Conservation (phyloP, 2,113 vertebrate species). For the Centropristis striata region DNA sequence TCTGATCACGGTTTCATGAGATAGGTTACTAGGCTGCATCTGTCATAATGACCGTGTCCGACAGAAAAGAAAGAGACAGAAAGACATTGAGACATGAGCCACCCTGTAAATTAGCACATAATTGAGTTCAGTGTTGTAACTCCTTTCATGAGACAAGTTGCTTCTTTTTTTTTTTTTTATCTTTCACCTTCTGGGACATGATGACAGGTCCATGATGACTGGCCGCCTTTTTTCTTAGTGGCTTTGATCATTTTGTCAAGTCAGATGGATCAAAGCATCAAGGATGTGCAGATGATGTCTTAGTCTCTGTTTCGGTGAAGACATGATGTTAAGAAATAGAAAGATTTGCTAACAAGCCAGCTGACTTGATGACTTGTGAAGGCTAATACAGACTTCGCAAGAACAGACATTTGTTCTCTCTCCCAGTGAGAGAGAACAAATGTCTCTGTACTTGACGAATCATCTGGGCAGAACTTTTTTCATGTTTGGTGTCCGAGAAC, state of each 20-base stretch:
- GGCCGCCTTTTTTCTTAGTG: conserved; percentile 12
- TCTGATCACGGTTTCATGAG: not conserved
- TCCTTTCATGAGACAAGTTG: conserved; percentile 31
- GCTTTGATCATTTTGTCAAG: conserved; percentile 58
- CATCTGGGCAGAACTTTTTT: too few species aligned
- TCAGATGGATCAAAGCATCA: conserved; percentile 48
- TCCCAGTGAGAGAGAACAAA: too few species aligned
- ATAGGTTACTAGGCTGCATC: not conserved
- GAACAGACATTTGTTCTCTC: too few species aligned
- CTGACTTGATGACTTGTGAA: not conserved
- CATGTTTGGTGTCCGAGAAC: too few species aligned
- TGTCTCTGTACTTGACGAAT: too few species aligned
- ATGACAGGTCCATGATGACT: conserved; percentile 26
- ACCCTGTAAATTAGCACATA: conserved; percentile 24
- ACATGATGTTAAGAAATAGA: not conserved
- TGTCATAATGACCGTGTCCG: not conserved
- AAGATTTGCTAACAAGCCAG: not conserved
- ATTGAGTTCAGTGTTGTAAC: conserved; percentile 20
- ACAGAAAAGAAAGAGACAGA: not conserved
- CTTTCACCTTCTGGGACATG: not conserved
- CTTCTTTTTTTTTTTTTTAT: conserved; percentile 14
- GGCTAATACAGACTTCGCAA: too few species aligned
- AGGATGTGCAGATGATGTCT: conserved; percentile 24
- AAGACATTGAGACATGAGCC: not conserved
- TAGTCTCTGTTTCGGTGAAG: conserved; percentile 1